Percentiles rank a stretch among this genome's conserved stretches.
Conservation (phyloP, 2,888 invertebrate species). For the Drosophila fulvimacula region DNA sequence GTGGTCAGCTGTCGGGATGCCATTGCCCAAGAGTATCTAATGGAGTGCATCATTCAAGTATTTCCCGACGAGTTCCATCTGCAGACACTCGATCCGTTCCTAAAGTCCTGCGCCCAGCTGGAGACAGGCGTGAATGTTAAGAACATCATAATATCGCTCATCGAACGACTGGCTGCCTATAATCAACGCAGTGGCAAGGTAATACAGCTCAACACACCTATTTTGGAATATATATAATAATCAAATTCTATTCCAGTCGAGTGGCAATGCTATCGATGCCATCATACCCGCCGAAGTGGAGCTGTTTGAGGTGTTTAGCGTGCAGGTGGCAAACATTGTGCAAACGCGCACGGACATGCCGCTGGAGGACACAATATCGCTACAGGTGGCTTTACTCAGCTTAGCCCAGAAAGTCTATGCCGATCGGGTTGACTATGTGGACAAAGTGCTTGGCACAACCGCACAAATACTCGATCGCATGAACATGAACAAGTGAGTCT, state of each 20-base stretch:
- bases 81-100: constrained; percentile 96
- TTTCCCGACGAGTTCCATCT: constrained; percentile 99
- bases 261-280: constrained; percentile 86
- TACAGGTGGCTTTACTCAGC: constrained; percentile 97
- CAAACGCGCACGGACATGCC: constrained; percentile 98
- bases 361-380: constrained; percentile 96
- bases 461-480: constrained; percentile 95
- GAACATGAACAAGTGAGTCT: constrained; percentile 90
- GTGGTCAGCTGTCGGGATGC: constrained; percentile 99
- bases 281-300: constrained; percentile 94
- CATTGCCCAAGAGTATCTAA: constrained; percentile 99
- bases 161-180: constrained; percentile 94
- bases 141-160: constrained; percentile 98
- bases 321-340: constrained; percentile 97
- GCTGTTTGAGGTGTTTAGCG: constrained; percentile 98
- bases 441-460: constrained; percentile 96
- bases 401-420: constrained; percentile 98
- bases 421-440: constrained; percentile 96
- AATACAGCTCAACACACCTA: background rate
- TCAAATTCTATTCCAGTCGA: constrained; percentile 60
- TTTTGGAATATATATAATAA: background rate
- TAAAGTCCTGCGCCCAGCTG: constrained; percentile 98
- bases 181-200: constrained; percentile 90
- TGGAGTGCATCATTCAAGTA: constrained; percentile 99
- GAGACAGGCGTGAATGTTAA: constrained; percentile 98